Percentiles rank a stretch among this genome's conserved stretches.
These are phyloP conservation scores for Leptinotarsa peninsularis DNA, from an alignment of 2,888 invertebrate genomes.

Conservation along the genomic window DNA sequence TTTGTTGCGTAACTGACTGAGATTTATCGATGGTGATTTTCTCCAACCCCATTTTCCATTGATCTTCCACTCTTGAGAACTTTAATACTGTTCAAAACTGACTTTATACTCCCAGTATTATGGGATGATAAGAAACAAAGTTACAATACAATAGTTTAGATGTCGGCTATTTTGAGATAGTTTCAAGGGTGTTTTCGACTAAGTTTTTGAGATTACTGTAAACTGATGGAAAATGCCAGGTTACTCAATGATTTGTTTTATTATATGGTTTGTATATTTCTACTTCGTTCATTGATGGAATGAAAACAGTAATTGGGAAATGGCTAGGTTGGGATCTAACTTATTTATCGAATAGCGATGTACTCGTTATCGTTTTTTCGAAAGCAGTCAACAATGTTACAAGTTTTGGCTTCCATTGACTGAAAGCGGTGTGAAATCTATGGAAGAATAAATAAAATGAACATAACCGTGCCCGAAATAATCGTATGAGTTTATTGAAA, in stretches of 20 bases:
- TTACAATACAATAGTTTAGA: constrained; percentile 53
- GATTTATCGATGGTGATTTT: constrained; percentile 52
- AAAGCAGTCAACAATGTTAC: too few species aligned
- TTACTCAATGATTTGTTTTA: not conserved
- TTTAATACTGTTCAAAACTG: constrained; percentile 57
- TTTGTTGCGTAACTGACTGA: constrained; percentile 48
- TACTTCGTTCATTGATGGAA: not conserved
- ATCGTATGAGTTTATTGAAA: too few species aligned
- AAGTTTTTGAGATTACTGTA: constrained; percentile 16
- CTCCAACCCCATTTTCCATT: constrained; percentile 53
- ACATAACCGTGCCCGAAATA: too few species aligned
- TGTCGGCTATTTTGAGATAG: constrained; percentile 29
- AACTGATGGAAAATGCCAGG: not conserved
- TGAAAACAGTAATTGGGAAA: not conserved
- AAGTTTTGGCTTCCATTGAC: too few species aligned
- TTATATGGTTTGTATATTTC: not conserved
- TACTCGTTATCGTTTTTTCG: too few species aligned
- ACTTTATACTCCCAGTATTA: constrained; percentile 52
- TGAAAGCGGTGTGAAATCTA: too few species aligned
- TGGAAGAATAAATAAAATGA: too few species aligned
- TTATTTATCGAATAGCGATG: too few species aligned
- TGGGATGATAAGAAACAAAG: constrained; percentile 52
- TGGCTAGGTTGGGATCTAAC: too few species aligned
- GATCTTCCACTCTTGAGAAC: constrained; percentile 49
- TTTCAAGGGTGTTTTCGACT: constrained; percentile 20